Evolutionary conservation across 2,113 vertebrate species (phyloP).

Genomic region (Eonycteris spelaea): DNA sequence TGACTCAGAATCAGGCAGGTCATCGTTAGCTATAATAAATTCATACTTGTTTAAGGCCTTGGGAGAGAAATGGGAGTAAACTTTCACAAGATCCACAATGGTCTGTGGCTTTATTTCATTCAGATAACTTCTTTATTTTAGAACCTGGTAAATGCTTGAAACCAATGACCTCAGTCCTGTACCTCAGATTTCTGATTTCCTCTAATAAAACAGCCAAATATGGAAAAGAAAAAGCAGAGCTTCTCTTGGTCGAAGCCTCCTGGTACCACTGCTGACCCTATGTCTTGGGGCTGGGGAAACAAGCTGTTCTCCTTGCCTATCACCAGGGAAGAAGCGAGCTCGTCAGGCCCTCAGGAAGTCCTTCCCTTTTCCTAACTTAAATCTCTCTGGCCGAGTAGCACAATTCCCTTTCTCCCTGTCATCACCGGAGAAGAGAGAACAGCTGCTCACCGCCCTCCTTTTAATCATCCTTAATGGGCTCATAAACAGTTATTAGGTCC

Average conservation of each 20-base stretch:
- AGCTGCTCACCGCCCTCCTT: background rate
- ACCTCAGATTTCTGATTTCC: background rate
- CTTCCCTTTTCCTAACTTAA: background rate
- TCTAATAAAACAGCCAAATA: background rate
- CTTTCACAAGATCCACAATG: background rate
- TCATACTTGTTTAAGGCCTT: background rate
- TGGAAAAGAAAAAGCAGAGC: background rate
- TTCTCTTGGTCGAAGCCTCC: background rate
- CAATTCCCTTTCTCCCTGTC: background rate
- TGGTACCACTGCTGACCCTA: background rate
- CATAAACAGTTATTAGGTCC: conserved; percentile 38
- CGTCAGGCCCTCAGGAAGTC: background rate
- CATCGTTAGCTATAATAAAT: background rate
- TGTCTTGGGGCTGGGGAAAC: background rate
- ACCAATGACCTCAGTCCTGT: background rate
- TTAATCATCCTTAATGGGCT: conserved; percentile 27
- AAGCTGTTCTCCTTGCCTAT: background rate
- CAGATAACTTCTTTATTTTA: background rate
- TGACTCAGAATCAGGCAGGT: background rate
- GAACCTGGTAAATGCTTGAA: background rate
- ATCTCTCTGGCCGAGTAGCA: background rate
- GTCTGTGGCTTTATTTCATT: background rate
- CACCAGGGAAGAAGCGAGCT: background rate
- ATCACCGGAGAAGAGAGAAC: background rate
- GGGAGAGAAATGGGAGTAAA: background rate